These are phyloP conservation scores for Andrena flavipes DNA, from an alignment of 2,888 invertebrate species.

Conservation along the genomic window DNA sequence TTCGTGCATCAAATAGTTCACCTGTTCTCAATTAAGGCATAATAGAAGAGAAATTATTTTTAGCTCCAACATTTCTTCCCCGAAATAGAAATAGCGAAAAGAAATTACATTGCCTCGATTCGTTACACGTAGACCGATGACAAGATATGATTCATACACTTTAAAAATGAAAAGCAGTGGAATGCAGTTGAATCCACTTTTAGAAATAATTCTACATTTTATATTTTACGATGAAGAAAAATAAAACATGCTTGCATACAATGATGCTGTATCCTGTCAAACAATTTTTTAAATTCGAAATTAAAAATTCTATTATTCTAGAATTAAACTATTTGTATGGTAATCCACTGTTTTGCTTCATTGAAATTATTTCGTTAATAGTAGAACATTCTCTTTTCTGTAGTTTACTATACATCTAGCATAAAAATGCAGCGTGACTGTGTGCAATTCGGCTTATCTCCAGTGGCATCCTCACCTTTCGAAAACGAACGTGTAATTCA, in stretches of 20 bases:
- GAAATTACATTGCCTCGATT: not conserved
- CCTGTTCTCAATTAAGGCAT: conserved; percentile 15
- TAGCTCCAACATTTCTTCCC: too few species aligned
- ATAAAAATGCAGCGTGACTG: conserved; percentile 40
- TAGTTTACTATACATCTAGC: not conserved
- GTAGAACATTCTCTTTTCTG: too few species aligned
- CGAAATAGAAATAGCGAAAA: not conserved
- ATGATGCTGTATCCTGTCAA: too few species aligned
- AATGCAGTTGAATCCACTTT: not conserved
- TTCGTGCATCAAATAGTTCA: conserved; percentile 32
- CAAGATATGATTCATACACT: not conserved
- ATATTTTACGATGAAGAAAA: too few species aligned
- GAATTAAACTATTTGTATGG: too few species aligned
- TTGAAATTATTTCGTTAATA: too few species aligned
- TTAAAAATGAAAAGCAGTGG: not conserved
- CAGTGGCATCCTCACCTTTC: conserved; percentile 9
- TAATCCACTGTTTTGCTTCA: too few species aligned
- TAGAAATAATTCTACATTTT: too few species aligned
- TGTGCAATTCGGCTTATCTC: conserved; percentile 42
- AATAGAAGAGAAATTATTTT: conserved; percentile 10
- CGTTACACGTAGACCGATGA: not conserved
- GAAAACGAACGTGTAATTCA: not conserved
- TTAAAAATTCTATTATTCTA: too few species aligned
- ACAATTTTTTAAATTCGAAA: too few species aligned
- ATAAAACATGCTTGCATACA: too few species aligned